phyloP scores from a whole-genome alignment of 2,113 vertebrate genomes.

The Phainopepla nitens region DNA sequence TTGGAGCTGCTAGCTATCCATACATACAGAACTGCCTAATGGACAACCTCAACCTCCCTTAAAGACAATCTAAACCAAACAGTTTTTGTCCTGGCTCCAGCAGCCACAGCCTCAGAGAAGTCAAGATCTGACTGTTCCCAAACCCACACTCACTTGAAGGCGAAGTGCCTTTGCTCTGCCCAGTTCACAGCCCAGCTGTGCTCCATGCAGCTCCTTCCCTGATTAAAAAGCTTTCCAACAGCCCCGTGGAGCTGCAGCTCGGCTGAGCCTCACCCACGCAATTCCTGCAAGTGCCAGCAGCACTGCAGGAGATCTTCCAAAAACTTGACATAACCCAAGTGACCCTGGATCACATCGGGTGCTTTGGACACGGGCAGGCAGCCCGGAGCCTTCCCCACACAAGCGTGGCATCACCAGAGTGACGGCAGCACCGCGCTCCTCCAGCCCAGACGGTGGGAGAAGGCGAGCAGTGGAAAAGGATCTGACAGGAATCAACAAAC shows the following conservation, averaged over 20 bases:
- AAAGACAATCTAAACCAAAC: background rate
- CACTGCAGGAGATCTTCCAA: background rate
- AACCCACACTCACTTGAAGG: background rate
- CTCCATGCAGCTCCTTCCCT: background rate
- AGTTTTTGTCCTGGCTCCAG: background rate
- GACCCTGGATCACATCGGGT: background rate
- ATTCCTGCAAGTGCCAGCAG: background rate
- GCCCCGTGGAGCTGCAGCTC: accelerated
- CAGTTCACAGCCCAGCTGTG: background rate
- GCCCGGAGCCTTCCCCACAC: background rate
- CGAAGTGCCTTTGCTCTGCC: background rate
- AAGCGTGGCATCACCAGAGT: accelerated
- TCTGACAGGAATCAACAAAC: background rate
- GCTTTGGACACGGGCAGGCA: background rate
- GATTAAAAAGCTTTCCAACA: background rate
- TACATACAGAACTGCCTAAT: background rate
- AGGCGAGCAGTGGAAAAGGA: background rate
- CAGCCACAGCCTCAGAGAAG: accelerated
- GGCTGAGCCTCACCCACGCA: background rate
- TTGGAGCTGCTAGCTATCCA: background rate
- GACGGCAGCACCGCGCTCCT: background rate
- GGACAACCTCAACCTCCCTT: background rate
- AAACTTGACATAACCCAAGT: background rate
- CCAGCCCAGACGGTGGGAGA: background rate
- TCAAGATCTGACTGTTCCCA: background rate